Percentiles rank a stretch among this genome's conserved stretches.
phyloP scores from a whole-genome alignment of 2,797 vertebrate species.

The Kryptolebias ocellatus region DNA sequence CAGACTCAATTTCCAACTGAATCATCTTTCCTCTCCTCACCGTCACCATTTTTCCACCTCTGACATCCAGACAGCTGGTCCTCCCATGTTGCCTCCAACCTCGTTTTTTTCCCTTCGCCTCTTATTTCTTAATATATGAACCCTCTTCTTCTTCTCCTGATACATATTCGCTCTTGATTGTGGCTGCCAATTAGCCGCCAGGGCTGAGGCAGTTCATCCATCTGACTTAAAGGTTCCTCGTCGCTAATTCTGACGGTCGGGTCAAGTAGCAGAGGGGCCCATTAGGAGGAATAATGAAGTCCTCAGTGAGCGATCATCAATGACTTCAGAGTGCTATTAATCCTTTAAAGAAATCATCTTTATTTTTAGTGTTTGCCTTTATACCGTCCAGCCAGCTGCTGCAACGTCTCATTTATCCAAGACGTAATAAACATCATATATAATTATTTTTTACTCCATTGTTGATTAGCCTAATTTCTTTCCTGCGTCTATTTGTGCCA shows the following conservation, averaged over 20 bases:
- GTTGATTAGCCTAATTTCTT: conserved; percentile 33
- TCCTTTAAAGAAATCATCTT: conserved; percentile 75
- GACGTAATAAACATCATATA: conserved; percentile 74
- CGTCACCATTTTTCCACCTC: conserved; percentile 52
- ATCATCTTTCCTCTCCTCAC: conserved; percentile 20
- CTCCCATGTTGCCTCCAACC: conserved; percentile 53
- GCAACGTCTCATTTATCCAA: conserved; percentile 74
- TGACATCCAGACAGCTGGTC: conserved; percentile 59
- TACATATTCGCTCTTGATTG: conserved; percentile 73
- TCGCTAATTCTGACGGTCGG: conserved; percentile 75
- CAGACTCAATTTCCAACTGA: conserved; percentile 20
- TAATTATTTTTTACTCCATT: conserved; percentile 12
- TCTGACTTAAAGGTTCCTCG: conserved; percentile 79
- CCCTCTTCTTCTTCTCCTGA: conserved; percentile 62
- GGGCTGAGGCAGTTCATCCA: conserved; percentile 73
- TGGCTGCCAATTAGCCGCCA: conserved; percentile 70
- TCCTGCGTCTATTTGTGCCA: conserved; percentile 12
- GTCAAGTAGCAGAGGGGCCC: conserved; percentile 79
- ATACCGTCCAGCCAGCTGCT: conserved; percentile 62
- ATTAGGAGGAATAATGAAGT: conserved; percentile 85
- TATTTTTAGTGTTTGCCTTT: conserved; percentile 72
- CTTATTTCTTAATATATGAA: conserved; percentile 60
- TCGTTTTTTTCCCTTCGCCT: conserved; percentile 64
- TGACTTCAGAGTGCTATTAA: conserved; percentile 73
- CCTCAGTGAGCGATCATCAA: conserved; percentile 78